Evolutionary conservation across 2,888 invertebrate species (phyloP).

Genomic region (Halictus quadricinctus): DNA sequence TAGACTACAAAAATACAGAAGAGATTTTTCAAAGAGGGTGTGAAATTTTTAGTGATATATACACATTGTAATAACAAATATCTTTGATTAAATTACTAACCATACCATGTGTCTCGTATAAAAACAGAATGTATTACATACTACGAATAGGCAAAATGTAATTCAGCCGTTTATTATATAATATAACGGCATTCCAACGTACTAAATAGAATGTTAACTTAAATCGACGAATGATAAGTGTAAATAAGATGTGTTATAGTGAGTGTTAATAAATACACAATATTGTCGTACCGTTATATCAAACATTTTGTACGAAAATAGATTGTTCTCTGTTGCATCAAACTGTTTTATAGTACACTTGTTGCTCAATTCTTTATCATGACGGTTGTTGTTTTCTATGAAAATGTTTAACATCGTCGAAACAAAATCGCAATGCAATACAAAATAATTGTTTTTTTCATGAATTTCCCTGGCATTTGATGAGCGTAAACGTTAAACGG

Average conservation of each 20-base stretch:
- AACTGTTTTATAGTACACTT: constrained; percentile 17
- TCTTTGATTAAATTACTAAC: constrained; percentile 22
- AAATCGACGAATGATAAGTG: constrained; percentile 3
- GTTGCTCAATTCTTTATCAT: not conserved
- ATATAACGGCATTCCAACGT: constrained; percentile 1
- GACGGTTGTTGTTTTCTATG: not conserved
- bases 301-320: constrained; percentile 1
- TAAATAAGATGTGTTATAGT: constrained; percentile 11
- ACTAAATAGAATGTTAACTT: constrained; percentile 13
- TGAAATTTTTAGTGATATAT: constrained; percentile 34
- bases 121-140: not conserved
- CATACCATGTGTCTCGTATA: not conserved
- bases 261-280: constrained; percentile 15
- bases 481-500: constrained; percentile 33
- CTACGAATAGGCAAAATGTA: constrained; percentile 16
- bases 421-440: constrained; percentile 4
- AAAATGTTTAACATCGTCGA: not conserved
- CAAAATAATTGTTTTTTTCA: not conserved
- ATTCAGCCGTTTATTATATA: constrained; percentile 8
- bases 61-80: constrained; percentile 33
- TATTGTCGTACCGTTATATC: not conserved
- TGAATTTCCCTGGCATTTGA: constrained; percentile 9
- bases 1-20: constrained; percentile 45
- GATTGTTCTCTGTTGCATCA: not conserved
- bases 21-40: constrained; percentile 17